Percentiles rank a stretch among this genome's conserved stretches.
These are phyloP conservation scores for Pterocles orientalis DNA, from an alignment of 2,113 vertebrate species.

Conservation along the genomic window DNA sequence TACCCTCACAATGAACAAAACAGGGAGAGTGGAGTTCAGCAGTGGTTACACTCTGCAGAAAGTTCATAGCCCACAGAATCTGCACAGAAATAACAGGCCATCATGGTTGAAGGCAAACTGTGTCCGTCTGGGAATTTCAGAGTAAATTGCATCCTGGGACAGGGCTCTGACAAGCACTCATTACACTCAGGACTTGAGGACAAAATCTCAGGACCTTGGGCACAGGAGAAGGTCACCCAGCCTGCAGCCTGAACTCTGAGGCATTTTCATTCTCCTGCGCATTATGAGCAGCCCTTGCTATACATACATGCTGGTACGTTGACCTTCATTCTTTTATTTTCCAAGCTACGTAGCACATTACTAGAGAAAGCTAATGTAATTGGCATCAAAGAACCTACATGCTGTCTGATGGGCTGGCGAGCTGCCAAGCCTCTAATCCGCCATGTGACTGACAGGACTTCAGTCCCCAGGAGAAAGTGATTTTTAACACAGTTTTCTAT, in stretches of 20 bases:
- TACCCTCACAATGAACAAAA: not conserved
- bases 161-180: not conserved
- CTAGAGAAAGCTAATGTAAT: conserved; percentile 64
- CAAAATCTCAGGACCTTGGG: not conserved
- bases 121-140: conserved; percentile 45
- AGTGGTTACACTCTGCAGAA: not conserved
- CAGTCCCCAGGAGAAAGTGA: conserved; percentile 40
- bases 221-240: conserved; percentile 44
- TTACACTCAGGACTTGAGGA: conserved; percentile 37
- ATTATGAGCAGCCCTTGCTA: conserved; percentile 41
- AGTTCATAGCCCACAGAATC: conserved; percentile 27
- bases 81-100: conserved; percentile 17
- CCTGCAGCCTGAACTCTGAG: conserved; percentile 13
- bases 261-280: conserved; percentile 52
- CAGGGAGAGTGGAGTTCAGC: not conserved
- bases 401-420: conserved; percentile 44
- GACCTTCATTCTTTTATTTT: conserved; percentile 73
- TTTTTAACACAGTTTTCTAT: conserved; percentile 58
- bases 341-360: conserved; percentile 67
- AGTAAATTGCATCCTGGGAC: conserved; percentile 51
- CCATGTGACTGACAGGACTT: conserved; percentile 58
- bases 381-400: conserved; percentile 72
- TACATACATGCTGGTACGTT: conserved; percentile 35
- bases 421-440: conserved; percentile 65
- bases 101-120: conserved; percentile 29